Evolutionary conservation across 2,888 invertebrate species (phyloP).

Genomic region (Amiota mariae): DNA sequence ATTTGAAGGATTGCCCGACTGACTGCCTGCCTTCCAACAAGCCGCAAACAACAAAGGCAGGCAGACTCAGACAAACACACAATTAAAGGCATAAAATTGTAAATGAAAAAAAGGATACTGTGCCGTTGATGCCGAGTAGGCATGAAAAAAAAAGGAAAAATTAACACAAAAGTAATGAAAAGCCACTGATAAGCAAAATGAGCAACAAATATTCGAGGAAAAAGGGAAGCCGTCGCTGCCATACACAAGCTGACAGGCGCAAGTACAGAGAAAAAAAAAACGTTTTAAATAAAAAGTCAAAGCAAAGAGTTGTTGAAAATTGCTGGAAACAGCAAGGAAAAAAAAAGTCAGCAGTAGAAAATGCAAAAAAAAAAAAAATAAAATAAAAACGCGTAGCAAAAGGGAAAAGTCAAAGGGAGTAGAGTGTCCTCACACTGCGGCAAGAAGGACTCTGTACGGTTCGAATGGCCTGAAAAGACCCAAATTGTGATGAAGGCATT

Average conservation of each 20-base stretch:
- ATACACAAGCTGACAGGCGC: background rate
- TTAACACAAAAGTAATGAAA: constrained; percentile 70
- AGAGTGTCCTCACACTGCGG: constrained; percentile 30
- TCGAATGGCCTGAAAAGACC: constrained; percentile 32
- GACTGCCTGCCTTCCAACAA: constrained; percentile 28
- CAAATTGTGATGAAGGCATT: constrained; percentile 51
- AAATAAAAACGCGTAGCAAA: background rate
- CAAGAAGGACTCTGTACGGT: background rate
- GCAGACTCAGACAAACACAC: constrained; percentile 10
- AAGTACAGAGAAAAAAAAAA: constrained; percentile 10
- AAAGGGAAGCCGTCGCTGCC: constrained; percentile 3
- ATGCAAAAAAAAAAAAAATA: background rate
- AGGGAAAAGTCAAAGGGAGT: constrained; percentile 16
- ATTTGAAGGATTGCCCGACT: background rate
- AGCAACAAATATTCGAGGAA: constrained; percentile 51
- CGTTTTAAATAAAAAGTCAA: constrained; percentile 46
- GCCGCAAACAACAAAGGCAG: constrained; percentile 37
- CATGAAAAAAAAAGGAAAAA: constrained; percentile 46
- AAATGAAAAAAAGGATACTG: constrained; percentile 31
- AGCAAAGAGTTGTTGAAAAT: constrained; percentile 35
- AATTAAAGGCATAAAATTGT: constrained; percentile 50
- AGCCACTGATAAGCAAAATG: constrained; percentile 66
- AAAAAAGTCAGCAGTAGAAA: background rate
- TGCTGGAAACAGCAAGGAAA: background rate
- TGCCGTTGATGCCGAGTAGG: constrained; percentile 46